Evolutionary conservation across 2,113 vertebrate genomes (phyloP).

Genomic region (Hirundichthys speculiger): DNA sequence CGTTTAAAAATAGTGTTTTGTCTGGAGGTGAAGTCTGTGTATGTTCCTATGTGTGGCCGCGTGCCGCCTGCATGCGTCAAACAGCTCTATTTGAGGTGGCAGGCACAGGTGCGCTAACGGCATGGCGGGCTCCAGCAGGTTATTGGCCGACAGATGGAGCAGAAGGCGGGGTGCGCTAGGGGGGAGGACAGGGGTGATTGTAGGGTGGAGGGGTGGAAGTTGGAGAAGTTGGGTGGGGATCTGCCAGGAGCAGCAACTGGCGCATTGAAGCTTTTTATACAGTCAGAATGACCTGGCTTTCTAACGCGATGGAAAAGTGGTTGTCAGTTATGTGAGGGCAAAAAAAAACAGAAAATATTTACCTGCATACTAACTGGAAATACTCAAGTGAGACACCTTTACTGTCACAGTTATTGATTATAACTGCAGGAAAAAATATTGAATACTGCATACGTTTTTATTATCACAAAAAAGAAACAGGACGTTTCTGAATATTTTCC

Average conservation of each 20-base stretch:
- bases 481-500: too few relatives aligned
- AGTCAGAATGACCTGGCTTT: not conserved
- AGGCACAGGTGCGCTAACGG: conserved; percentile 78
- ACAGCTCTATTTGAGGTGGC: conserved; percentile 79
- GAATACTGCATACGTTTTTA: too few relatives aligned
- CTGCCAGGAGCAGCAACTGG: conserved; percentile 53
- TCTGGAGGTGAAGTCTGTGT: conserved; percentile 14
- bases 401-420: too few relatives aligned
- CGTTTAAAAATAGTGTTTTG: conserved; percentile 7
- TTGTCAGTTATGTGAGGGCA: not conserved
- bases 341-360: too few relatives aligned
- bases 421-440: too few relatives aligned
- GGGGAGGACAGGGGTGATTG: conserved; percentile 37
- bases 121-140: conserved; percentile 75
- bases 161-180: conserved; percentile 60
- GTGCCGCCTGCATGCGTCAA: conserved; percentile 57
- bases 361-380: too few relatives aligned
- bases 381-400: too few relatives aligned
- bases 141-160: conserved; percentile 82
- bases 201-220: conserved; percentile 31
- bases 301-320: not conserved
- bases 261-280: conserved; percentile 25
- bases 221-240: conserved; percentile 28
- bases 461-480: too few relatives aligned
- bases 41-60: conserved; percentile 41